Evolutionary conservation across 2,888 invertebrate genomes (phyloP).

Genomic region (Lutraria lutraria): DNA sequence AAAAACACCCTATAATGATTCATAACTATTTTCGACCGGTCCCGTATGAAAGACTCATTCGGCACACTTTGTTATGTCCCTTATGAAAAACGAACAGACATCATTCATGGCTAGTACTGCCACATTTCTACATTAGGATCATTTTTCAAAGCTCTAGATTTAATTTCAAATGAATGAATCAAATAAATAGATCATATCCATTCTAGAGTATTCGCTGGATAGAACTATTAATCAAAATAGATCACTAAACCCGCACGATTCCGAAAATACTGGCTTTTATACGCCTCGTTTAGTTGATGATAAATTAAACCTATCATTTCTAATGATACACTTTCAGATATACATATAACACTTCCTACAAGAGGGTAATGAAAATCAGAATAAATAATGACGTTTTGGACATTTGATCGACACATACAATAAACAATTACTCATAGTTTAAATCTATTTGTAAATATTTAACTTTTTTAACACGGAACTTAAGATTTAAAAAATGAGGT

Average conservation of each 20-base stretch:
- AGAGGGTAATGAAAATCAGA: not conserved
- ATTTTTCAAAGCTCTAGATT: conserved; percentile 59
- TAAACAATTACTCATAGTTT: too few species aligned
- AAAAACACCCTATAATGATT: conserved; percentile 1
- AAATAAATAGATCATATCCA: conserved; percentile 34
- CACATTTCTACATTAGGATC: conserved; percentile 40
- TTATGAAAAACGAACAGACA: conserved; percentile 16
- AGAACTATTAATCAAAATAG: conserved; percentile 42
- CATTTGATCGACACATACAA: too few species aligned
- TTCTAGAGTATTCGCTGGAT: conserved; percentile 27
- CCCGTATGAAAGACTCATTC: conserved; percentile 26
- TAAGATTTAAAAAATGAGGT: too few species aligned
- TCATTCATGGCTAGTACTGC: conserved; percentile 17
- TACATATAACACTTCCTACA: not conserved
- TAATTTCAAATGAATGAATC: conserved; percentile 49
- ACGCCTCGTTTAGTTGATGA: conserved; percentile 44
- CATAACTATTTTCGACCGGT: conserved; percentile 34
- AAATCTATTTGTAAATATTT: too few species aligned
- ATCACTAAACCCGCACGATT: conserved; percentile 38
- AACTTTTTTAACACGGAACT: too few species aligned
- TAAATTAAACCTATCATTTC: conserved; percentile 26
- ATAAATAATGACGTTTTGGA: too few species aligned
- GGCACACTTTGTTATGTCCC: conserved; percentile 23
- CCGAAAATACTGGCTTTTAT: conserved; percentile 23
- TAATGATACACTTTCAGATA: not conserved